Conservation (phyloP, 2,888 invertebrate genomes). For the Rhagonycha lutea region DNA sequence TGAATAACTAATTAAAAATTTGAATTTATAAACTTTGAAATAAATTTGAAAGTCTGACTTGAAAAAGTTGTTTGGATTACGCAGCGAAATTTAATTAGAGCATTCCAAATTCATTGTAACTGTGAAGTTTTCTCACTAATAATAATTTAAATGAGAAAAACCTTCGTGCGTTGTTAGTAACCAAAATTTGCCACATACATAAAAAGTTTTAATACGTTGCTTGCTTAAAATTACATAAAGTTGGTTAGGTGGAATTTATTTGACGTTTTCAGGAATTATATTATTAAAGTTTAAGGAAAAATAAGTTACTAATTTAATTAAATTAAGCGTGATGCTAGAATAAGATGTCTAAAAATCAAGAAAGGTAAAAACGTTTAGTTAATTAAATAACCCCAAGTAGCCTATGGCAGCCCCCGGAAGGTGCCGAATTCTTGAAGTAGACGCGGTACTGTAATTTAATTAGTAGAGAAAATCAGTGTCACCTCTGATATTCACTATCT, state of each 20-base stretch:
- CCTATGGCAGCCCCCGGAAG: conserved; percentile 21
- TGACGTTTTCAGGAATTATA: not conserved
- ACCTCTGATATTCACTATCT: conserved; percentile 26
- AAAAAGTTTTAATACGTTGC: conserved; percentile 11
- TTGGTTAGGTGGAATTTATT: not conserved
- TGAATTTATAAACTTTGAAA: not conserved
- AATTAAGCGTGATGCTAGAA: not conserved
- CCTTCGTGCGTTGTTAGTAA: conserved; percentile 44
- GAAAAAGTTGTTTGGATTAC: not conserved
- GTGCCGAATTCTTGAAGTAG: conserved; percentile 26
- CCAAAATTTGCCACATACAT: conserved; percentile 43
- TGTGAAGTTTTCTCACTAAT: conserved; percentile 46
- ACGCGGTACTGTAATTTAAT: conserved; percentile 32
- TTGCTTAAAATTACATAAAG: not conserved
- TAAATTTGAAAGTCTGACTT: not conserved
- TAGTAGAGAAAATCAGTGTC: conserved; percentile 29
- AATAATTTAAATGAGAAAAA: conserved; percentile 43
- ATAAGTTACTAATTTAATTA: conserved; percentile 22
- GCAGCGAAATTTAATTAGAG: conserved; percentile 47
- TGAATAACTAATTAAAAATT: not conserved
- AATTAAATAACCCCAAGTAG: conserved; percentile 30
- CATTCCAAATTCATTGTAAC: conserved; percentile 43
- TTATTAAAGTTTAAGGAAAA: not conserved
- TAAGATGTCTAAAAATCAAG: conserved; percentile 5
- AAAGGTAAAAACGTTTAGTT: conserved; percentile 17